Conservation (phyloP, 2,888 invertebrate genomes). For the Teleiodes luculella region DNA sequence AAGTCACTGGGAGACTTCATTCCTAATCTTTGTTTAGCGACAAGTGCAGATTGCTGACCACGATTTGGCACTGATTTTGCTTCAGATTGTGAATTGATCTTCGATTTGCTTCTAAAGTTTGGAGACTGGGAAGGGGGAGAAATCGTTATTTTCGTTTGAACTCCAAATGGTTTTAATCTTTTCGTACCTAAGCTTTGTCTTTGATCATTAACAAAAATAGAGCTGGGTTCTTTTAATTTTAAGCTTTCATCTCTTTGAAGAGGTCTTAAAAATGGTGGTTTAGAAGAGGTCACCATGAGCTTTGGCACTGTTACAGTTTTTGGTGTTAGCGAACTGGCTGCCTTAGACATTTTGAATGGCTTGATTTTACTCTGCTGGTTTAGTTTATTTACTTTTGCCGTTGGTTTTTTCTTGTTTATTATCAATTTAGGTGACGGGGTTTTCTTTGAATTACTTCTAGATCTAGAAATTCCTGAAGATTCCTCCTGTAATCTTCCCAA, state of each 20-base stretch:
- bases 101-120: constrained; percentile 1
- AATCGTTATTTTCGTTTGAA: constrained; percentile 39
- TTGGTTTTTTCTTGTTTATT: not conserved
- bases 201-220: not conserved
- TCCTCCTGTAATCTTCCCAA: not conserved
- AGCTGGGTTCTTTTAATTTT: constrained; percentile 12
- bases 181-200: not conserved
- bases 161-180: constrained; percentile 18
- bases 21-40: constrained; percentile 3
- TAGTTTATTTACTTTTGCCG: not conserved
- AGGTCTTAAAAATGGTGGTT: constrained; percentile 19
- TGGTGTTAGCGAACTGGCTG: constrained; percentile 37
- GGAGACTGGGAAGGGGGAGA: constrained; percentile 26
- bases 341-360: constrained; percentile 32
- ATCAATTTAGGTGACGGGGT: not conserved
- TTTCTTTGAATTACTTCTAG: not conserved
- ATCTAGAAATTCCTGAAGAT: not conserved
- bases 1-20: constrained; percentile 16
- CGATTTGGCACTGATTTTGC: constrained; percentile 1
- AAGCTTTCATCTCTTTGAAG: constrained; percentile 21
- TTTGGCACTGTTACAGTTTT: constrained; percentile 34
- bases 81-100: not conserved
- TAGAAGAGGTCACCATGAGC: constrained; percentile 21
- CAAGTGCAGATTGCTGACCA: not conserved
- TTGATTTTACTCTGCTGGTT: constrained; percentile 17